phyloP scores from a whole-genome alignment of 1,140 invertebrate species.

The Odontomachus brunneus region DNA sequence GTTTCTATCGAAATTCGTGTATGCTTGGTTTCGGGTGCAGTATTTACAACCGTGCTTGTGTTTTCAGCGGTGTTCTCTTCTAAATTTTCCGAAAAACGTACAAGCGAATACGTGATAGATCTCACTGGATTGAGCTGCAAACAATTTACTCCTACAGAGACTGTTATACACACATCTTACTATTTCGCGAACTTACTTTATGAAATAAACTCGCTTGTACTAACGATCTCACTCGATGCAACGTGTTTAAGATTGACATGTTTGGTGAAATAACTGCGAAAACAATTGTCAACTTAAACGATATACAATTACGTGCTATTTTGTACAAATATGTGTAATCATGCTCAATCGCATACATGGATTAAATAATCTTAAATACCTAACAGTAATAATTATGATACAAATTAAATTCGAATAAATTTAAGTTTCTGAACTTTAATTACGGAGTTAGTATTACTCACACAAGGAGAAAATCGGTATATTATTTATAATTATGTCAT shows the following conservation, averaged over 20 bases:
- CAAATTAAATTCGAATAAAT: not conserved
- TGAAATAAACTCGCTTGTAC: conserved; percentile 5
- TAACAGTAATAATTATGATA: not conserved
- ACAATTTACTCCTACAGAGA: conserved; percentile 20
- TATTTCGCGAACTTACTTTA: conserved; percentile 19
- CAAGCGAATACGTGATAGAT: conserved; percentile 64
- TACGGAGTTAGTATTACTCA: not conserved
- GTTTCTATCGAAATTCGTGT: conserved; percentile 91
- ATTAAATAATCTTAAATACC: not conserved
- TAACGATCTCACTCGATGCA: conserved; percentile 18
- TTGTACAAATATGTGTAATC: not conserved
- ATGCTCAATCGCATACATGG: too few species aligned
- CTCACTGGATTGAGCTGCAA: conserved; percentile 37
- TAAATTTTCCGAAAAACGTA: conserved; percentile 1
- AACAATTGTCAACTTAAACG: not conserved
- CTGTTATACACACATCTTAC: too few species aligned
- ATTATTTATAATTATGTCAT: too few species aligned
- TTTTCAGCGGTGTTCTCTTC: not conserved
- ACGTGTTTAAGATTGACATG: conserved; percentile 23
- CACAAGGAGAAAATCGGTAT: too few species aligned
- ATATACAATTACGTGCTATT: not conserved
- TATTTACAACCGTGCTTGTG: conserved; percentile 76
- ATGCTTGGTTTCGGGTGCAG: conserved; percentile 87
- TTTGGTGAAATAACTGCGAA: not conserved
- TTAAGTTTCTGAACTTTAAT: not conserved